Conservation (phyloP, 2,113 vertebrate genomes). For the Channa argus region DNA sequence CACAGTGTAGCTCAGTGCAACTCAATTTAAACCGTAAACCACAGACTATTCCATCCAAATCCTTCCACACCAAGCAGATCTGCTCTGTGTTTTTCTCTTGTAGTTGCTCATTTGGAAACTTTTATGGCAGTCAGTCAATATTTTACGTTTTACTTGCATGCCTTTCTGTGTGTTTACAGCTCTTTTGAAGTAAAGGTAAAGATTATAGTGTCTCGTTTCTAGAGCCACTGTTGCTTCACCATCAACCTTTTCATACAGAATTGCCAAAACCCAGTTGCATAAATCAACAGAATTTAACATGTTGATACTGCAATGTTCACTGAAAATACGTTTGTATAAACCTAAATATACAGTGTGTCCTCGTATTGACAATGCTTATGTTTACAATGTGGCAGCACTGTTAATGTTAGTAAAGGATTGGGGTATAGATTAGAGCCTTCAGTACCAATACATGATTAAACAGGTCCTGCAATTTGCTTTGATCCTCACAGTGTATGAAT, state of each 20-base stretch:
- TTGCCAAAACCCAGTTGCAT: no score
- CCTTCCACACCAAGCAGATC: background rate
- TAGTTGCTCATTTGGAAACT: constrained; percentile 12
- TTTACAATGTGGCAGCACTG: no score
- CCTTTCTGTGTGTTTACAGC: constrained; percentile 4
- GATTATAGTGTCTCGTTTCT: background rate
- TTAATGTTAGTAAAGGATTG: no score
- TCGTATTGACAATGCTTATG: no score
- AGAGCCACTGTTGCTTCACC: background rate
- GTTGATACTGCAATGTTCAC: no score
- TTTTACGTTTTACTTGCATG: background rate
- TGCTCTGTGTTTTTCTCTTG: constrained; percentile 12
- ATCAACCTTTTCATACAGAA: background rate
- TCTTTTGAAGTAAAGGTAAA: background rate
- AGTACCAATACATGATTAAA: no score
- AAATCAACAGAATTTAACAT: no score
- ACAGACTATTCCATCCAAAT: constrained; percentile 32
- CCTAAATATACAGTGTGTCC: no score
- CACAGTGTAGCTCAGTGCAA: constrained; percentile 15
- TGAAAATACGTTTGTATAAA: no score
- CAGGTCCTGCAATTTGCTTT: no score
- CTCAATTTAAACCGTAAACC: constrained; percentile 29
- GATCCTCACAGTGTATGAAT: no score
- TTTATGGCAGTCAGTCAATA: constrained; percentile 9
- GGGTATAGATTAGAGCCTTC: no score